Base-by-base conservation (phyloP, 2,888 invertebrate genomes). In the Anoplius nigerrimus region DNA sequence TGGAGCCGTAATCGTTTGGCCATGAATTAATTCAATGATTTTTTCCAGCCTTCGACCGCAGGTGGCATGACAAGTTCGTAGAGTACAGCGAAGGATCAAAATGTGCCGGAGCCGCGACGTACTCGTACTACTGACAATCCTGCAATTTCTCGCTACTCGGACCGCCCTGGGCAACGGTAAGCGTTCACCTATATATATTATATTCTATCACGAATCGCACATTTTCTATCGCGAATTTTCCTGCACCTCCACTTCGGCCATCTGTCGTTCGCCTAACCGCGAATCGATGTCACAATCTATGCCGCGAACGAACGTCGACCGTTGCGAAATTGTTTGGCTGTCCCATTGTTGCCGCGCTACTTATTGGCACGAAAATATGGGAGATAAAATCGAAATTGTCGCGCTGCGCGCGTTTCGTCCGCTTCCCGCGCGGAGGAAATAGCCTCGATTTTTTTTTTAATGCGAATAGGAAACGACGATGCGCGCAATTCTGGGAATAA, bases 271-370 rank as follows among this genome's bases (percentile, higher is more conserved):
- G 45, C 4, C 4, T 11, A 3, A 45, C 45, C 16, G 16, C 45
- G 45, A 45, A 45, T 13, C 18, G 52, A 15, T 11, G 4, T 34
- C 34, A 13, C 34, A 45, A 45, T 13, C 18, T 20, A 15, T 11
- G 4, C 11, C 34, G 34, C 34, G 34, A 34, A 22, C 13, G 73
- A 78, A n/a, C 71, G 75, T 72, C 77, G n/a, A 77, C 52, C 34
- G 67, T 52, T 79, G 72, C 73, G 80, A 79, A 79, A 79, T 72
- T 62, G 59, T 63, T 69, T 71, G 54, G 58, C 79, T 79, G 79
- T 75, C 34, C 20, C 24, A 11, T 42, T 63, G 18, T 21, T 45
- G 58, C 62, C 58, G 75, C 70, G 71, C 66, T 69, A 75, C 75
- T 76, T 74, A 76, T 72, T 22, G 59, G 27, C 53, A 27, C 60